Percentiles rank a stretch among this genome's conserved stretches.
Conservation (phyloP, 2,797 vertebrate genomes). For the Pseudochaenichthys georgianus region DNA sequence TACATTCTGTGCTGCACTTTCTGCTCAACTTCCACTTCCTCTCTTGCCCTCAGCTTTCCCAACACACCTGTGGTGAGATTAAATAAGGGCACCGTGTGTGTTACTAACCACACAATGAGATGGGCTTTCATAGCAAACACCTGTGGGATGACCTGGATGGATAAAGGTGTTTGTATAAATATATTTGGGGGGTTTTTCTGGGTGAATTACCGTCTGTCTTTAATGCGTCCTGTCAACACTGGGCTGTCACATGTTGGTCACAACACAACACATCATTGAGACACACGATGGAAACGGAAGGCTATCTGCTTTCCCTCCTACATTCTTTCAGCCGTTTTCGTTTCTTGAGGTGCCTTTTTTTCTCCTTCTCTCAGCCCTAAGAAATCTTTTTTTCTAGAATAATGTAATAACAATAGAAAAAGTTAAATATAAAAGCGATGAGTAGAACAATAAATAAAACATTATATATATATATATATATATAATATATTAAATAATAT, state of each 20-base stretch:
- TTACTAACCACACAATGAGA: not conserved
- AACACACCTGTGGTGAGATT: slow-evolving; percentile 18
- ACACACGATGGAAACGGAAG: slow-evolving; percentile 82
- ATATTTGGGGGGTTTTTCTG: not conserved
- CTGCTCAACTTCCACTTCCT: slow-evolving; percentile 64
- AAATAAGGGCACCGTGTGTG: not conserved
- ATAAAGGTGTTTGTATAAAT: not conserved
- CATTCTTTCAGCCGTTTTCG: slow-evolving; percentile 94
- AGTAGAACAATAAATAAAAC: slow-evolving; percentile 86
- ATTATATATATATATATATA: slow-evolving; percentile 50
- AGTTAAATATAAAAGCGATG: slow-evolving; percentile 83
- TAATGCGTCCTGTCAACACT: slow-evolving; percentile 43
- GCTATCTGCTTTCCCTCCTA: slow-evolving; percentile 89
- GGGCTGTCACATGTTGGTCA: slow-evolving; percentile 80
- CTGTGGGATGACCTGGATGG: slow-evolving; percentile 7
- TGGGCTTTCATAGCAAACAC: not conserved
- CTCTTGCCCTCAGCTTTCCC: slow-evolving; percentile 34
- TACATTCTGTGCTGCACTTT: slow-evolving; percentile 50
- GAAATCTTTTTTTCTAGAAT: slow-evolving; percentile 75
- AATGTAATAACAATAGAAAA: slow-evolving; percentile 80
- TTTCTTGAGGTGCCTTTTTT: slow-evolving; percentile 85
- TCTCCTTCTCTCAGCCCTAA: slow-evolving; percentile 77
- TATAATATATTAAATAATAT: not conserved
- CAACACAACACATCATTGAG: slow-evolving; percentile 75
- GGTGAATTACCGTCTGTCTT: slow-evolving; percentile 20